Evolutionary conservation across 2,113 vertebrate species (phyloP).

Genomic region (Coreoperca whiteheadi): DNA sequence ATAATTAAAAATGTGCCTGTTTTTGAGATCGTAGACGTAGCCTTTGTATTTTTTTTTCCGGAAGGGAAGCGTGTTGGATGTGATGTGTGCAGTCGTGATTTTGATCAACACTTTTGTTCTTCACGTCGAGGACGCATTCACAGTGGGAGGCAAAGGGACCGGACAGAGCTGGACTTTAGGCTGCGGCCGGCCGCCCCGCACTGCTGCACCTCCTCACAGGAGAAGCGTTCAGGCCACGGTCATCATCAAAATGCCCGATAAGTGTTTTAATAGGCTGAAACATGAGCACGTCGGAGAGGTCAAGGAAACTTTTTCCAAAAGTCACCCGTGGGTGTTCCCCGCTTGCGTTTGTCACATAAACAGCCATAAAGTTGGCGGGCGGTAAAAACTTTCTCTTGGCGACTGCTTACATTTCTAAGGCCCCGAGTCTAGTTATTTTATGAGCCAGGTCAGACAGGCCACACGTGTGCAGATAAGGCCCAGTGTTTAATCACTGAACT

Average conservation of each 20-base stretch:
- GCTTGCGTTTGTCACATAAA: constrained; percentile 74
- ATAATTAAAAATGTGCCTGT: background rate
- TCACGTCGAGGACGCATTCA: constrained; percentile 28
- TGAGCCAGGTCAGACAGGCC: background rate
- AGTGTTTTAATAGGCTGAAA: constrained; percentile 67
- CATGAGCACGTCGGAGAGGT: constrained; percentile 60
- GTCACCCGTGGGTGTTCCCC: constrained; percentile 70
- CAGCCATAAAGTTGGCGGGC: constrained; percentile 59
- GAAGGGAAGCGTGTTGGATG: background rate
- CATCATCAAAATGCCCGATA: constrained; percentile 52
- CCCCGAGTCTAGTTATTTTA: background rate
- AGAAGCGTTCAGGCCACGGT: constrained; percentile 27
- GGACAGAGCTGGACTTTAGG: background rate
- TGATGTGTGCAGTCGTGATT: constrained; percentile 24
- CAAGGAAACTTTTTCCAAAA: constrained; percentile 61
- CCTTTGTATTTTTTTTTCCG: background rate
- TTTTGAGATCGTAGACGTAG: background rate
- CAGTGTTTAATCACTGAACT: too few relatives aligned
- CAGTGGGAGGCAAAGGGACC: constrained; percentile 18
- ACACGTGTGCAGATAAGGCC: background rate
- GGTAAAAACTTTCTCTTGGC: constrained; percentile 52
- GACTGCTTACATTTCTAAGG: constrained; percentile 38
- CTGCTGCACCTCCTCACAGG: constrained; percentile 7
- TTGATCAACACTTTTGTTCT: constrained; percentile 6
- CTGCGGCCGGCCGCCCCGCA: background rate